phyloP scores from a whole-genome alignment of 2,797 vertebrate species.

The Oceanodroma leucorhoa region DNA sequence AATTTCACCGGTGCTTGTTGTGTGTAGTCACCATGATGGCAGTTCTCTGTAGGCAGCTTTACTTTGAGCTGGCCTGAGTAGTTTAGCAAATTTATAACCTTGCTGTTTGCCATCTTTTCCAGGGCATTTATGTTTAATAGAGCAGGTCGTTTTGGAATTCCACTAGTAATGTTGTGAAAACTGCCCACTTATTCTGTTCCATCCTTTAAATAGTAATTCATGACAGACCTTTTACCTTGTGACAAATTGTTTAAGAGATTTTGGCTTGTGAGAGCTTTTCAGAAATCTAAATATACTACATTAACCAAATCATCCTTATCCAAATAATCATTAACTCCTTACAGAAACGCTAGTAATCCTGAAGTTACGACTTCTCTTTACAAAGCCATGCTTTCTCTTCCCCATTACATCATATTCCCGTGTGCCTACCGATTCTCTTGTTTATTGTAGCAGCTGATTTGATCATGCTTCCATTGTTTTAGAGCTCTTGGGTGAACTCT shows the following conservation, averaged over 20 bases:
- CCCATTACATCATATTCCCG: background rate
- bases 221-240: constrained; percentile 1
- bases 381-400: constrained; percentile 7
- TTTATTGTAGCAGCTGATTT: constrained; percentile 42
- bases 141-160: background rate
- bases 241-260: constrained; percentile 36
- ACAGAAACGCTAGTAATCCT: background rate
- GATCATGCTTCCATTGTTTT: constrained; percentile 23
- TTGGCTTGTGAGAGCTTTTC: background rate
- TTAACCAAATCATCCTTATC: constrained; percentile 38
- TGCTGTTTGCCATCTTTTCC: background rate
- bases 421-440: background rate
- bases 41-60: background rate
- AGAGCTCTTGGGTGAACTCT: background rate
- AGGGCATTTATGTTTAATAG: background rate
- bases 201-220: background rate
- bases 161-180: background rate
- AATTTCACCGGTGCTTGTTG: background rate
- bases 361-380: constrained; percentile 12
- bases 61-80: background rate
- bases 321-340: constrained; percentile 49
- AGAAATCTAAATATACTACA: constrained; percentile 35
- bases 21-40: background rate
- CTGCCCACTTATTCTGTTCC: background rate
- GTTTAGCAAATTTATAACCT: background rate